phyloP scores from a whole-genome alignment of 2,113 vertebrate species.

The Benitochromis conjunctus region DNA sequence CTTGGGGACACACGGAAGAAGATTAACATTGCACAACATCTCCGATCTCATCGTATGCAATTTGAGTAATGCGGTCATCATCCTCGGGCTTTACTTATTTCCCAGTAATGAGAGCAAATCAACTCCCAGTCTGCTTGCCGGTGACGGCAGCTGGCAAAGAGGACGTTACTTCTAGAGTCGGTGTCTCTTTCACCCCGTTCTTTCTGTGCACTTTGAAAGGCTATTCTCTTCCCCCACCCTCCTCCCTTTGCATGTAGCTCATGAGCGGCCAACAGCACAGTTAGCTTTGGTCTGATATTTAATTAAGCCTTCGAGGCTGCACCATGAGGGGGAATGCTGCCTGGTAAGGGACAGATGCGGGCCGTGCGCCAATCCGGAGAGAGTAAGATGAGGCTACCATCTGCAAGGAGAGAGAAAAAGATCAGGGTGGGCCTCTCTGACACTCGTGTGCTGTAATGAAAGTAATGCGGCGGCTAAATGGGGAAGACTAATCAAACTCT shows the following conservation, averaged over 20 bases:
- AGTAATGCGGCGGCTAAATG: slow-evolving; percentile 44
- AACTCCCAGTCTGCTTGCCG: slow-evolving; percentile 68
- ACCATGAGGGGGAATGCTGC: slow-evolving; percentile 32
- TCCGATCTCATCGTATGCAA: slow-evolving; percentile 57
- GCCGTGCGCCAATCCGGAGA: slow-evolving; percentile 36
- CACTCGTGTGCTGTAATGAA: slow-evolving; percentile 36
- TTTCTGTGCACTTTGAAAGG: neutral
- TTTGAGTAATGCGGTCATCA: slow-evolving; percentile 61
- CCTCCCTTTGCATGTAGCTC: slow-evolving; percentile 11
- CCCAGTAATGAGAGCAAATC: slow-evolving; percentile 74
- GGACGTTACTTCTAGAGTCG: slow-evolving; percentile 30
- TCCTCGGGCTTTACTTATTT: slow-evolving; percentile 63
- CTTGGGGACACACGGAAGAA: slow-evolving; percentile 54
- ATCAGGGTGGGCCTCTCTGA: slow-evolving; percentile 20
- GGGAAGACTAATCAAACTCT: slow-evolving; percentile 52
- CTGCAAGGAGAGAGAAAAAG: slow-evolving; percentile 30
- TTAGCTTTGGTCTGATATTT: slow-evolving; percentile 63
- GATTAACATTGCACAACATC: slow-evolving; percentile 61
- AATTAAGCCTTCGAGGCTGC: slow-evolving; percentile 61
- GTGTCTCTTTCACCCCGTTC: slow-evolving; percentile 8
- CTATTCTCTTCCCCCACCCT: neutral
- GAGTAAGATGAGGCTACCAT: slow-evolving; percentile 34
- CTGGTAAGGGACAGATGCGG: slow-evolving; percentile 41
- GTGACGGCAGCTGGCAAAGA: slow-evolving; percentile 58
- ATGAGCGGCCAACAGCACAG: slow-evolving; percentile 34